Evolutionary conservation across 2,888 invertebrate species (phyloP), one percentile per base, ranked within the genome.

Genomic region (Andrena bicolor): DNA sequence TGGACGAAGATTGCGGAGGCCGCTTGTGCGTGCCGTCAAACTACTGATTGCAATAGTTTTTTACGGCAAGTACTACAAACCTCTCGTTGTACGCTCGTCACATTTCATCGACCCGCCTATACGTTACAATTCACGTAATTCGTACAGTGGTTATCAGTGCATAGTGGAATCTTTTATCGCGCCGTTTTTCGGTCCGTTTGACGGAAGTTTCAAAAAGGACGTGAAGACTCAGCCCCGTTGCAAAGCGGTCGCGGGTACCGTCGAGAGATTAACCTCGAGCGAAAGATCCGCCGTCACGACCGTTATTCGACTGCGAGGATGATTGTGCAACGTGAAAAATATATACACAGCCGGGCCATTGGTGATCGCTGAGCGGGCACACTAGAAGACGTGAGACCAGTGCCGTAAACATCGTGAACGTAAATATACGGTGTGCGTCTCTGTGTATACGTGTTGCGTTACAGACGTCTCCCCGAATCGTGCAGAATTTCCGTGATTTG

Each of bases 361-460:
- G 85, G 81, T 72, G 84, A 79, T 74, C 72, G 79, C 76, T 76
- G 81, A 89, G 85, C 72, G 70, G 82, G 64, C 82, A 63, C 60
- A 85, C 85, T 84, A 86, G 82, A 77, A 76, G 64, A 58, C 66
- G 69, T 70, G 76, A 76, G 63, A 77, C 20, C 91, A 90, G 90
- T 89, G 91, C 86, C 88, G 90, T 90, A 90, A 92, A 91, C 90
- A 91, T 86, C 78, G 89, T 78, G 87, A 75, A 85, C 86, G 85
- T 89, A 90, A 91, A 89, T 91, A 88, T 76, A 88, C 86, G 71
- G 84, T 84, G 78, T 80, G 82, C 82, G 81, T 82, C 78, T 83
- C 78, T 80, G 85, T 85, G 84, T 87, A 82, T 87, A 86, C 87
- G 84, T 86, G 87, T 87, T 87, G 84, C 88, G 84, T 88, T 85